Percentiles rank a stretch among this genome's conserved stretches.
Evolutionary conservation across 2,797 vertebrate species (phyloP).

Genomic region (Oreonectes daqikongensis): DNA sequence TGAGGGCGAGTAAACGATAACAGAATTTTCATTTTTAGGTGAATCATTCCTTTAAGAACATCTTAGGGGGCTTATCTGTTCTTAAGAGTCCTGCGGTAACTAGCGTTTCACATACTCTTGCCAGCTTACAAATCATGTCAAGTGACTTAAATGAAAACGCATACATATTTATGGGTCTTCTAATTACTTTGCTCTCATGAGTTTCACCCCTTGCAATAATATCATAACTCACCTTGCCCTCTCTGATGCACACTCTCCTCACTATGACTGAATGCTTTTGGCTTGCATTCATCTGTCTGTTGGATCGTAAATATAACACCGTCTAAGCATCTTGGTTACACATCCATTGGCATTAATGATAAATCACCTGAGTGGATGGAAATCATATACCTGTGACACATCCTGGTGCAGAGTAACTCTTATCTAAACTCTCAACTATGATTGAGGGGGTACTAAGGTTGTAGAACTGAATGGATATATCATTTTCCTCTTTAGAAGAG

Average conservation of each 20-base stretch:
- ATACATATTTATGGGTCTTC: slow-evolving; percentile 43
- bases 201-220: slow-evolving; percentile 2
- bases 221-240: slow-evolving; percentile 8
- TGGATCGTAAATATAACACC: slow-evolving; percentile 29
- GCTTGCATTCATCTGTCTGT: slow-evolving; percentile 47
- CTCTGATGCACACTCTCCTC: slow-evolving; percentile 35
- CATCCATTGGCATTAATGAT: slow-evolving; percentile 64
- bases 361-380: slow-evolving; percentile 52
- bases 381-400: slow-evolving; percentile 54
- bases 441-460: slow-evolving; percentile 38
- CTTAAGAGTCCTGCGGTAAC: not conserved
- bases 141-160: slow-evolving; percentile 28
- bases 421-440: slow-evolving; percentile 54
- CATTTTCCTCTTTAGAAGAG: slow-evolving; percentile 23
- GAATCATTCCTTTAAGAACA: too few relatives aligned
- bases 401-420: slow-evolving; percentile 25
- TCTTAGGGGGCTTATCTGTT: not conserved
- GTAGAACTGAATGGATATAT: slow-evolving; percentile 26
- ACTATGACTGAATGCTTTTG: slow-evolving; percentile 33
- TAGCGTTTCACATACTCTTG: slow-evolving; percentile 17
- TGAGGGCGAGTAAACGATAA: too few relatives aligned
- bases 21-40: too few relatives aligned
- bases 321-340: slow-evolving; percentile 56
- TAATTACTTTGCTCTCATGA: slow-evolving; percentile 27
- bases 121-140: slow-evolving; percentile 11